Conservation (phyloP, 2,113 vertebrate genomes). For the Gobius niger region DNA sequence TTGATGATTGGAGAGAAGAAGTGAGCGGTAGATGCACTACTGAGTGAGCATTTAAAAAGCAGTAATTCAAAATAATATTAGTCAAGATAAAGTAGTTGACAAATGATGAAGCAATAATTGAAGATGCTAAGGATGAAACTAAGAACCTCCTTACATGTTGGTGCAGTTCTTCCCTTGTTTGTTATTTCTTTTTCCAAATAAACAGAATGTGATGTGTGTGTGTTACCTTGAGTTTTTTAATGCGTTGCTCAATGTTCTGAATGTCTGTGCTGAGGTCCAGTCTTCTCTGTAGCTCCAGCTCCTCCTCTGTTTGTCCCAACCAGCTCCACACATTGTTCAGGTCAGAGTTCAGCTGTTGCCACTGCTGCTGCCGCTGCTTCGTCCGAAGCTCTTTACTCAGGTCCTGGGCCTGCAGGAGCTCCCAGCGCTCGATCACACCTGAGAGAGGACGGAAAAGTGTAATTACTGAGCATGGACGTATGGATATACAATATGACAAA, state of each 20-base stretch:
- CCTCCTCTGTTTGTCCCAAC: conserved; percentile 85
- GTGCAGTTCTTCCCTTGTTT: background rate
- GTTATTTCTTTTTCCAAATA: background rate
- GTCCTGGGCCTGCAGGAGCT: conserved; percentile 94
- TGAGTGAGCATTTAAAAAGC: background rate
- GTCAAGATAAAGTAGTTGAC: background rate
- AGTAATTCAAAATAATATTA: background rate
- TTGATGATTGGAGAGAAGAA: background rate
- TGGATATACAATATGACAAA: background rate
- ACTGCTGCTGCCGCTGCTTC: conserved; percentile 93
- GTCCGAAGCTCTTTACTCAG: conserved; percentile 90
- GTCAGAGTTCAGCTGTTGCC: conserved; percentile 93
- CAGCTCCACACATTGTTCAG: conserved; percentile 84
- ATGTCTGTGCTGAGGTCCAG: conserved; percentile 88
- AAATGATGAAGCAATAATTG: too few species aligned
- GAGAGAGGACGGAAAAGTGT: background rate
- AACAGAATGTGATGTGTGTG: background rate
- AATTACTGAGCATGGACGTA: background rate
- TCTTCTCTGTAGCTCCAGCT: conserved; percentile 81
- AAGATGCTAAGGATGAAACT: too few species aligned
- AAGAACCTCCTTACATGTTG: too few species aligned
- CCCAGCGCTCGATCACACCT: conserved; percentile 98
- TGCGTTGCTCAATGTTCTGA: conserved; percentile 86
- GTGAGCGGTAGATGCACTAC: background rate
- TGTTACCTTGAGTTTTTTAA: conserved; percentile 92